Evolutionary conservation across 2,113 vertebrate genomes (phyloP), one percentile per base, ranked within the genome.

Genomic region (Cyprinodon brontotheroides): DNA sequence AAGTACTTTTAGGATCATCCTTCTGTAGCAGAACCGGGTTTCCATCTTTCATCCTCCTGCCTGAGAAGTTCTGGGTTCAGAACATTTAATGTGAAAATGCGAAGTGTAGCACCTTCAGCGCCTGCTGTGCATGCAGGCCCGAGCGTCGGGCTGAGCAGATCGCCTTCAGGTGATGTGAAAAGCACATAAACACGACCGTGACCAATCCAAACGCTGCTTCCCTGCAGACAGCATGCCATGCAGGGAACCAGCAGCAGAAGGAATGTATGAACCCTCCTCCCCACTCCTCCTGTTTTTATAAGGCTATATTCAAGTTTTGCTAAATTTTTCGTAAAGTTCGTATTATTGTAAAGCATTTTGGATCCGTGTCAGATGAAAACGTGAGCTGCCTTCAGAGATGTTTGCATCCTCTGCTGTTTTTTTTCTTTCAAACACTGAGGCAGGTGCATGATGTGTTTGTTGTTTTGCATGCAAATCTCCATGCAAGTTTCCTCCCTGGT

Each of bases 291-390:
- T 82, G 86, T 84, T 96, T 98, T 97, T 97, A 96, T 96, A 96
- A 95, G 91, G 92, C 95, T 97, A 96, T 96, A 94, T 95, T 89
- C 93, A 96, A 91, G 95, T 96, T 98, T 98, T 97, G 95, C 95
- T 94, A 96, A 94, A 96, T 97, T 98, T 97, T 98, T 97, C 95
- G 90, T 97, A 95, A 95, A 89, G 95, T 96, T 95, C 94, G 95
- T 98, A 96, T 89, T 29, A 94, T 93, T 95, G 92, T 96, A 94
- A 96, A 96, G 94, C 94, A 94, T 96, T 97, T 97, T 96, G 95
- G 94, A 95, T 95, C 89, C 91, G 78, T 88, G 94, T 89, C 89
- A 77, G 63, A 93, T 90, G 20, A 84, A 92, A 37, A 90, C 94
- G 94, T 82, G 89, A 92, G 93, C 85, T 93, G 93, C 85, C 89